phyloP scores from a whole-genome alignment of 2,113 vertebrate species.

The Synodontis membranacea region DNA sequence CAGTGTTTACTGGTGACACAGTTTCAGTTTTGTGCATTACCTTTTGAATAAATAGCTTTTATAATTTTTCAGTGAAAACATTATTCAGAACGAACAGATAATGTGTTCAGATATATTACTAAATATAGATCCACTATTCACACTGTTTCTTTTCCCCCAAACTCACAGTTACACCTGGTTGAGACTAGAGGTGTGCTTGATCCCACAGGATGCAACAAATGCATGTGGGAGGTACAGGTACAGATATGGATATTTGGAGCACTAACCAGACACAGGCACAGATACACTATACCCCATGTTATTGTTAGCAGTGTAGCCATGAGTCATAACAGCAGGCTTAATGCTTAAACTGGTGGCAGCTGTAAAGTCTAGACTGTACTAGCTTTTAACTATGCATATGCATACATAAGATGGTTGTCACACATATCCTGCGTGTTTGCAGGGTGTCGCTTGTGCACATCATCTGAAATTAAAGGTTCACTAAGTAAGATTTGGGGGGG shows the following conservation, averaged over 20 bases:
- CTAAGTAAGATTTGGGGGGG: no score
- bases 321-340: not conserved
- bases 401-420: not conserved
- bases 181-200: no score
- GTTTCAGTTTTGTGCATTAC: not conserved
- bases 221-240: not conserved
- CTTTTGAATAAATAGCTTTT: not conserved
- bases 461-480: no score
- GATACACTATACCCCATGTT: not conserved
- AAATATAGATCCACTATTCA: not conserved
- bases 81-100: not conserved
- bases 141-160: not conserved
- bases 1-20: not conserved
- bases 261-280: not conserved
- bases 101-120: not conserved
- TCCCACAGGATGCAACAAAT: not conserved
- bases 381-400: not conserved
- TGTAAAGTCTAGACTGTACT: not conserved
- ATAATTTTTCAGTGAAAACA: constrained; percentile 4
- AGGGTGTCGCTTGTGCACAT: not conserved
- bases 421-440: no score
- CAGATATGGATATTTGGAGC: not conserved
- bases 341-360: not conserved
- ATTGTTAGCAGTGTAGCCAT: not conserved
- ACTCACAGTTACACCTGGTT: not conserved